phyloP scores from a whole-genome alignment of 2,113 vertebrate genomes.

The Naja naja region DNA sequence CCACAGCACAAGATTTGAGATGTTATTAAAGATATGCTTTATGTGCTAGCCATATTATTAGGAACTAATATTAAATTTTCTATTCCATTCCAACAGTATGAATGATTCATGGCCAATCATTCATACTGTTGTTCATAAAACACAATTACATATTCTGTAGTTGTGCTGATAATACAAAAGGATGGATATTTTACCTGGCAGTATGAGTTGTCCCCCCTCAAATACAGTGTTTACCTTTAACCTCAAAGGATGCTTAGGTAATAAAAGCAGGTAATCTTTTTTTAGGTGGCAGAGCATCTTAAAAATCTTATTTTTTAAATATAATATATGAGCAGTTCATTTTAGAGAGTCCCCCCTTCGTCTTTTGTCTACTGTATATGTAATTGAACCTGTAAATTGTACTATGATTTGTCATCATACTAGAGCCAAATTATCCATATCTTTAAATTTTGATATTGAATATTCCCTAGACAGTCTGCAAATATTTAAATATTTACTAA shows the following conservation, averaged over 20 bases:
- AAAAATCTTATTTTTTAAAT: background rate
- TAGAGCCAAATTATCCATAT: background rate
- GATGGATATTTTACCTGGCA: background rate
- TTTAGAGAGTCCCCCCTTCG: background rate
- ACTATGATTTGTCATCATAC: background rate
- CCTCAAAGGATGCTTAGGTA: background rate
- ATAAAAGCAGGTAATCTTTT: background rate
- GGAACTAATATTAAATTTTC: background rate
- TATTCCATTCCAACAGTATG: background rate
- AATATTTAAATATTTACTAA: background rate
- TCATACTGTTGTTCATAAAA: background rate
- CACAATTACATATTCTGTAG: background rate
- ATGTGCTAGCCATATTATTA: background rate
- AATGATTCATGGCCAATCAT: background rate
- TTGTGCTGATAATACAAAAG: background rate
- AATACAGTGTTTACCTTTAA: background rate
- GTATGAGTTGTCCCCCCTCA: background rate
- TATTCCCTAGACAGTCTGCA: background rate
- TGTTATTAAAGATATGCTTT: background rate
- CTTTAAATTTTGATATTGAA: background rate
- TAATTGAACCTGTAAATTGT: background rate
- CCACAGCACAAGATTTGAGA: background rate
- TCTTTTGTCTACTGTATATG: background rate
- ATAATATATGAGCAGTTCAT: background rate
- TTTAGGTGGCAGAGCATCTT: background rate